Percentiles rank a stretch among this genome's conserved stretches.
Evolutionary conservation across 2,113 vertebrate genomes (phyloP).

Genomic region (Agapornis roseicollis): DNA sequence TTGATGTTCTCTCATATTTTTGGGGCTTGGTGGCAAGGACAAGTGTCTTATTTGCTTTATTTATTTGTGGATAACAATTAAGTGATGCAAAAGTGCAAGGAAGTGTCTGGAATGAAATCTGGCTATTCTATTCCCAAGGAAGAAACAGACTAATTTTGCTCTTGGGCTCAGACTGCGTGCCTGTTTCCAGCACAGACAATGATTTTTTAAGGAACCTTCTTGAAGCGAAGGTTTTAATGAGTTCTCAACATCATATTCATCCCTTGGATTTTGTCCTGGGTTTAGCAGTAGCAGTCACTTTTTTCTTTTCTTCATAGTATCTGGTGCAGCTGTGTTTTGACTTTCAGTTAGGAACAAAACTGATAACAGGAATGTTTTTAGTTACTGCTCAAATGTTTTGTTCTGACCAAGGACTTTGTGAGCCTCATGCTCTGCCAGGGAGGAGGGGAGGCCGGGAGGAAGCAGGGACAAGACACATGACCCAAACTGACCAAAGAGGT

Average conservation of each 20-base stretch:
- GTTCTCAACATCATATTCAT: slow-evolving; percentile 11
- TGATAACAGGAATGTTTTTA: too few relatives aligned
- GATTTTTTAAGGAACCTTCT: slow-evolving; percentile 27
- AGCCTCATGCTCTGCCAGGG: too few relatives aligned
- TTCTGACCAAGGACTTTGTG: too few relatives aligned
- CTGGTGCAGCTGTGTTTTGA: too few relatives aligned
- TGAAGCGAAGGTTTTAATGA: slow-evolving; percentile 13
- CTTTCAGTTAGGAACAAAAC: too few relatives aligned
- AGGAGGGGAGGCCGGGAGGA: too few relatives aligned
- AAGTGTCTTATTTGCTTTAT: background rate
- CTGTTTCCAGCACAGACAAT: background rate
- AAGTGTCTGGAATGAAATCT: background rate
- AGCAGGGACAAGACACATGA: too few relatives aligned
- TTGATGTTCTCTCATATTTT: background rate
- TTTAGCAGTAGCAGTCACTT: too few relatives aligned
- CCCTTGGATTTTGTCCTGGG: too few relatives aligned
- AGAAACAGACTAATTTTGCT: slow-evolving; percentile 19
- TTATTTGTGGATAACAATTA: background rate
- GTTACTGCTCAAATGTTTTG: too few relatives aligned
- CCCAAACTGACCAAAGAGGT: too few relatives aligned
- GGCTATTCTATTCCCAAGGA: background rate
- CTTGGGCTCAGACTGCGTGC: background rate
- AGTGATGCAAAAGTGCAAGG: background rate
- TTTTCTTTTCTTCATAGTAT: too few relatives aligned
- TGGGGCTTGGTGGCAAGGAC: background rate